Percentiles rank a stretch among this genome's conserved stretches.
These are phyloP conservation scores for Malurus alboscapulatus DNA, from an alignment of 2,113 vertebrate genomes.

Conservation along the genomic window DNA sequence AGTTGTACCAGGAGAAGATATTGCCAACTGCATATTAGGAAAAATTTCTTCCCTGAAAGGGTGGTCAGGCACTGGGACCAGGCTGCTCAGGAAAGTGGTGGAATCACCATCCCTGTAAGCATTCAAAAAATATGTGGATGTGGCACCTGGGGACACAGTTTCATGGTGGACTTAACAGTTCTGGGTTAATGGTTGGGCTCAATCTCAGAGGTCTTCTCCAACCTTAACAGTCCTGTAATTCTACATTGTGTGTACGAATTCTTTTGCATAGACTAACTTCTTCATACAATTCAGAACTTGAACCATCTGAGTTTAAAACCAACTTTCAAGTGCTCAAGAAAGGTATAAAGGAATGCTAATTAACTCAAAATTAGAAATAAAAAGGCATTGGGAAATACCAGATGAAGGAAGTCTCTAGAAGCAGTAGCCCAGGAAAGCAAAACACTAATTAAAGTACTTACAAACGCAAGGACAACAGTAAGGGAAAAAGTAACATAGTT, in stretches of 20 bases:
- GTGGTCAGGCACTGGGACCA: background rate
- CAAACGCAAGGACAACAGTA: background rate
- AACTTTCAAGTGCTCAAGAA: background rate
- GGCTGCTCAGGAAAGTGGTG: background rate
- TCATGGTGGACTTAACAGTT: background rate
- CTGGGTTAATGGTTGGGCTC: background rate
- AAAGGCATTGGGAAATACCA: background rate
- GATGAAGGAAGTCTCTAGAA: background rate
- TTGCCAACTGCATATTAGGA: background rate
- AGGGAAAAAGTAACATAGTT: background rate
- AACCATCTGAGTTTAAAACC: background rate
- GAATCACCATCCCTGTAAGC: background rate
- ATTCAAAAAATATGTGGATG: background rate
- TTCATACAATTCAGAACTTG: background rate
- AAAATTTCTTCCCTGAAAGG: background rate
- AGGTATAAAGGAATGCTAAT: background rate
- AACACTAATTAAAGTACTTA: background rate
- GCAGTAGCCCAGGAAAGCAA: background rate
- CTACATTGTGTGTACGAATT: rapidly evolving
- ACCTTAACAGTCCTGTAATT: background rate
- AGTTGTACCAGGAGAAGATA: background rate
- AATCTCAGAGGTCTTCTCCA: background rate
- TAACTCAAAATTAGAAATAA: background rate
- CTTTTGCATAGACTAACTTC: background rate
- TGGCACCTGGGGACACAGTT: background rate